A percentile compares a stretch with the other conserved stretches of the same genome.
phyloP scores from a whole-genome alignment of 2,888 invertebrate genomes.

The Notodonta ziczac region DNA sequence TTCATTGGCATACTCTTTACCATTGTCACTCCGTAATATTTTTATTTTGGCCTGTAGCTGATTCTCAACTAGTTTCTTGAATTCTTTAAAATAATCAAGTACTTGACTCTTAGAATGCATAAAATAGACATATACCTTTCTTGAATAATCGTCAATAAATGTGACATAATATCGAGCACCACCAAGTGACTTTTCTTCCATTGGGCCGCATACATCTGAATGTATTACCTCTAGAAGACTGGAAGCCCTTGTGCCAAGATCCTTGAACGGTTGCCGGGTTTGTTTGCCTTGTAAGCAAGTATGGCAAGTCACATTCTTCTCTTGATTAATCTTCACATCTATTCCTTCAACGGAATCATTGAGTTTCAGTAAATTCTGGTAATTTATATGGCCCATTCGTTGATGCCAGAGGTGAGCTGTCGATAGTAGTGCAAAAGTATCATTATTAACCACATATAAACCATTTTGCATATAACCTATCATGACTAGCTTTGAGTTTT shows the following conservation, averaged over 20 bases:
- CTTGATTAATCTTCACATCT: not conserved
- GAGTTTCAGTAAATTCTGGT: not conserved
- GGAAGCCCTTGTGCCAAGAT: not conserved
- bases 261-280: not conserved
- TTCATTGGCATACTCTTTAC: not conserved
- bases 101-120: slow-evolving; percentile 10
- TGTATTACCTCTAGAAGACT: slow-evolving; percentile 10
- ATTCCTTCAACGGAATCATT: not conserved
- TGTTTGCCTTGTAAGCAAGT: not conserved
- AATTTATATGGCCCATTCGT: not conserved
- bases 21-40: slow-evolving; percentile 1
- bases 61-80: not conserved
- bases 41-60: not conserved
- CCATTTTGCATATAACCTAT: not conserved
- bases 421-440: too few relatives aligned
- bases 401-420: not conserved
- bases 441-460: not conserved
- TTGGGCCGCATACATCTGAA: slow-evolving; percentile 16
- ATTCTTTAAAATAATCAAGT: not conserved
- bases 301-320: not conserved
- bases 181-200: slow-evolving; percentile 12
- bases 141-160: slow-evolving; percentile 14
- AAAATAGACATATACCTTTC: slow-evolving; percentile 8
- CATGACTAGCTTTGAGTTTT: not conserved
- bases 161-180: slow-evolving; percentile 14